Evolutionary conservation across 2,113 vertebrate species (phyloP).

Genomic region (Brachionichthys hirsutus): DNA sequence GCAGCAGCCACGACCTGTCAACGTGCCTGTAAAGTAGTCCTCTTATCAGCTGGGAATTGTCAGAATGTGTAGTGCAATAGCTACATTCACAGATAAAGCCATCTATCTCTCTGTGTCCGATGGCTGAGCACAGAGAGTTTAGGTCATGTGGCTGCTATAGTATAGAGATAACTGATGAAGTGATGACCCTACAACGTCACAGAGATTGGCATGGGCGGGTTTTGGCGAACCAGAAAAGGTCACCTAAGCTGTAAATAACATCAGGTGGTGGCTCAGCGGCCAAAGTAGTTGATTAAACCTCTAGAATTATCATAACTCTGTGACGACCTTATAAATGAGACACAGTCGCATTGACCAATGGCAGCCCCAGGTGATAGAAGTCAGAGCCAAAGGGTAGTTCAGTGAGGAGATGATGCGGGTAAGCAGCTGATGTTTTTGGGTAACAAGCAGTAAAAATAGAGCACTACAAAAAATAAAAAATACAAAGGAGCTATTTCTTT

Average conservation of each 20-base stretch:
- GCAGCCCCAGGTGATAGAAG: constrained; percentile 9
- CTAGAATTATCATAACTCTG: constrained; percentile 25
- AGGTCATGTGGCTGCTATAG: constrained; percentile 54
- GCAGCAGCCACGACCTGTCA: constrained; percentile 33
- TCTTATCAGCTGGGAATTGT: constrained; percentile 70
- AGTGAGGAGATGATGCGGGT: constrained; percentile 40
- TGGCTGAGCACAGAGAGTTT: constrained; percentile 58
- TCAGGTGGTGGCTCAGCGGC: constrained; percentile 13
- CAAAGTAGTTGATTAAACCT: too few species aligned
- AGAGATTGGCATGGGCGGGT: constrained; percentile 55
- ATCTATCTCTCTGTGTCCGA: constrained; percentile 57
- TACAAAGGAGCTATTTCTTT: constrained; percentile 14
- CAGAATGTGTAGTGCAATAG: constrained; percentile 54
- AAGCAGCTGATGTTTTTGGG: constrained; percentile 53
- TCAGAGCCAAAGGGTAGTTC: constrained; percentile 44
- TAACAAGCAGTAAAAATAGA: constrained; percentile 40
- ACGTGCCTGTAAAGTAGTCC: constrained; percentile 47
- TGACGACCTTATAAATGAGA: constrained; percentile 33
- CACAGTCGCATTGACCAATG: constrained; percentile 30
- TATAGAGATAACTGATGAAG: constrained; percentile 66
- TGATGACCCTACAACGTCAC: constrained; percentile 49
- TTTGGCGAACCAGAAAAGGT: constrained; percentile 62
- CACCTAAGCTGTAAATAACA: constrained; percentile 62
- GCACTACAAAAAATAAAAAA: constrained; percentile 20
- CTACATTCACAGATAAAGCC: constrained; percentile 67